phyloP scores from a whole-genome alignment of 2,888 invertebrate species.

The Dascillus cervinus region DNA sequence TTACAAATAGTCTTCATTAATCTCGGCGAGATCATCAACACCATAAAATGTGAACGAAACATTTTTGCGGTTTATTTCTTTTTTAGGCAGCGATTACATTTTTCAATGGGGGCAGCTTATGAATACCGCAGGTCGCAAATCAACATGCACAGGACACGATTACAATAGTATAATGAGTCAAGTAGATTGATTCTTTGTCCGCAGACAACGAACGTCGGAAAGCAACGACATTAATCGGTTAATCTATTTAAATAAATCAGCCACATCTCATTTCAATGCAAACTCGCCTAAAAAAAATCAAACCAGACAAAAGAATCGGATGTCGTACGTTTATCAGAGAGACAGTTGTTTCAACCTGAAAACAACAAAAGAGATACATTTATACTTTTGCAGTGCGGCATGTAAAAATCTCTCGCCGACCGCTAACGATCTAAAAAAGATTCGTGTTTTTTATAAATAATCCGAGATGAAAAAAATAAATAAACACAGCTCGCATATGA shows the following conservation, averaged over 20 bases:
- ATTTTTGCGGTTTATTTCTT: no score
- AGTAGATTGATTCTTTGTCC: conserved; percentile 38
- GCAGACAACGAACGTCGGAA: conserved; percentile 34
- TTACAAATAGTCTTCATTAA: no score
- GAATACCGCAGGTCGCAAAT: conserved; percentile 35
- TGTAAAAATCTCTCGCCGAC: conserved; percentile 4
- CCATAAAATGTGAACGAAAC: no score
- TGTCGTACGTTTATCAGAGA: conserved; percentile 25
- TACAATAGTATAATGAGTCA: conserved; percentile 39
- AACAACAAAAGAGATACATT: conserved; percentile 22
- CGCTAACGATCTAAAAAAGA: no score
- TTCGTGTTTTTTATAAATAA: no score
- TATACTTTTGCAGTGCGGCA: conserved; percentile 14
- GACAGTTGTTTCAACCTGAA: conserved; percentile 24
- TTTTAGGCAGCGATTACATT: conserved; percentile 10
- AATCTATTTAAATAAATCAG: conserved; percentile 39
- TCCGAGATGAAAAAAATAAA: no score
- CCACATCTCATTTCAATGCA: conserved; percentile 35
- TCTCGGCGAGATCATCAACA: no score
- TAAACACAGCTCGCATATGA: no score
- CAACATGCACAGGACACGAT: conserved; percentile 35
- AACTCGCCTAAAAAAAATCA: conserved; percentile 32
- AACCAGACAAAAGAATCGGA: conserved; percentile 31
- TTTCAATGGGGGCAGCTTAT: conserved; percentile 16
- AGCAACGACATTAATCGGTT: conserved; percentile 36